Evolutionary conservation across 2,797 vertebrate genomes (phyloP), one percentile per base, ranked within the genome.

Genomic region (Darevskia nairensis): DNA sequence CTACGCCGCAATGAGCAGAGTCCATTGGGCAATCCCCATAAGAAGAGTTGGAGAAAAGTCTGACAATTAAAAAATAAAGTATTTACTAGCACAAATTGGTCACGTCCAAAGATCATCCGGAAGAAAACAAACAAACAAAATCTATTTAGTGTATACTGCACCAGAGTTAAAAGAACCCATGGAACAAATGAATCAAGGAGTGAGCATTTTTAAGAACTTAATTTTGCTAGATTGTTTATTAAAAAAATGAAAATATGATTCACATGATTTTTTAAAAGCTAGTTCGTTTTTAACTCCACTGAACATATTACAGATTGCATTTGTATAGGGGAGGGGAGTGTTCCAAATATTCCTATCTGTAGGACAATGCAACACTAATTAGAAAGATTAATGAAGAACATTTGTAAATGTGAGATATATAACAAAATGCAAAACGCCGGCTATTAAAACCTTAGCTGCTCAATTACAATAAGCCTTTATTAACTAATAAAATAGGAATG

Each of bases 331-430:
- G 17, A 6, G 13, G 32, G 35, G 44, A 32, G 76, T 55, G 50
- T 21, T 66, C 32, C 68, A 13, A 21, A 39, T 44, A 86, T 90
- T 79, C 0, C 2, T 86, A 1, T 46, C 66, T 2, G 1, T 1
- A 7, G 23, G 61, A 82, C 69, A 87, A 75, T 19, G 64, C 81
- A 87, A 46, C 6, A 61, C 4, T 85, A 88, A 83, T 83, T 59
- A 90, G 39, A 75, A 87, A 87, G 79, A 87, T 44, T 87, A 82
- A 87, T 74, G 69, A 87, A 81, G 59, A 90, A 82, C 72, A 85
- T 81, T 79, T 86, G 4, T 74, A 66, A 35, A 39, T 46, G 82
- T 61, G 19, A 79, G 4, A 79, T 4, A 2, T 50, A 79, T 44
- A 85, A 27, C 10, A 87, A 79, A 90, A 35, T 85, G 10, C 0